Evolutionary conservation across 2,888 invertebrate genomes (phyloP), one percentile per base, ranked within the genome.

Genomic region (Folsomia manolachei): DNA sequence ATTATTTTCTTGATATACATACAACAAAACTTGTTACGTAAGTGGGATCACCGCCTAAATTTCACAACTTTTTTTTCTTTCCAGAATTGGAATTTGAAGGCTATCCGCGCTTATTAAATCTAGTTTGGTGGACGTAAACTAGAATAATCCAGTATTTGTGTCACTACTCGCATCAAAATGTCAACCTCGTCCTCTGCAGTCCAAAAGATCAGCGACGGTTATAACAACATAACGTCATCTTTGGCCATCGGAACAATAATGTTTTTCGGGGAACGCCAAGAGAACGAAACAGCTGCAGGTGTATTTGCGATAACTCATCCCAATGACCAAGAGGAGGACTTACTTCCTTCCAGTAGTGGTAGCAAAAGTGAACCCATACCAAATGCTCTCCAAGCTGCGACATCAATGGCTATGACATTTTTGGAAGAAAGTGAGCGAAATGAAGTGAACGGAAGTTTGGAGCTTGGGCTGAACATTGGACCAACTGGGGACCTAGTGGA

Each of bases 181-280:
- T n/a, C n/a, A n/a, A n/a, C n/a, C n/a, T n/a, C n/a, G n/a, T n/a
- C n/a, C n/a, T n/a, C n/a, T n/a, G n/a, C n/a, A n/a, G n/a, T n/a
- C n/a, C n/a, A n/a, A n/a, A n/a, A n/a, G n/a, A n/a, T n/a, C n/a
- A n/a, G n/a, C n/a, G n/a, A n/a, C n/a, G n/a, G n/a, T n/a, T n/a
- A n/a, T 9, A 56, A 18, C 18, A 56, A 56, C 21, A 19, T 4
- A 4, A 4, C 56, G 7, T 14, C 56, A 4, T 18, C 56, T n/a
- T 1, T 63, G 51, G n/a, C 11, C 7, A 19, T 64, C 2, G 71
- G 70, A 25, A 61, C 26, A 71, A 27, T 75, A 63, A 60, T 72
- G 62, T 73, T 75, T 70, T 72, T 71, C 63, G 77, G 72, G 4
- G 67, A 74, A 19, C 21, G 71, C n/a, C n/a, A n/a, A n/a, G 39